These are phyloP conservation scores for Hypolimnas misippus DNA, from an alignment of 2,888 invertebrate genomes.

Conservation along the genomic window DNA sequence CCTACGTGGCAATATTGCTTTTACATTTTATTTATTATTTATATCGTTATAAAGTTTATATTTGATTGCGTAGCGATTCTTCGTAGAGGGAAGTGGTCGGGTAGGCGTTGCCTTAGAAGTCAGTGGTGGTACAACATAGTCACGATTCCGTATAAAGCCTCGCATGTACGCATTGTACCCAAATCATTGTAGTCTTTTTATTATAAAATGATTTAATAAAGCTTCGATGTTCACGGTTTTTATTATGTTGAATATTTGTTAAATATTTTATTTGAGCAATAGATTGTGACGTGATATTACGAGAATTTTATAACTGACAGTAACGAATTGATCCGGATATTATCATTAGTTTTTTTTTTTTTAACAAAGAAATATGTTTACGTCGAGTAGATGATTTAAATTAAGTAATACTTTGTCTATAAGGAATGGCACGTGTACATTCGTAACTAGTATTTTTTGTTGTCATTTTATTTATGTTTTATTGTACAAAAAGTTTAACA, in stretches of 20 bases:
- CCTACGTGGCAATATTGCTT: conserved; percentile 17
- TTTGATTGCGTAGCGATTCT: conserved; percentile 41
- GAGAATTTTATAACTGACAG: neutral
- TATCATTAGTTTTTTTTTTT: neutral
- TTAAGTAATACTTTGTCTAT: too few relatives aligned
- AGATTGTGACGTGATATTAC: conserved; percentile 4
- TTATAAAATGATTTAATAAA: conserved; percentile 34
- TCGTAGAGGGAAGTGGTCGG: conserved; percentile 59
- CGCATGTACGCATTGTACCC: conserved; percentile 33
- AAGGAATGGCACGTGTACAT: too few relatives aligned
- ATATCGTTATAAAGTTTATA: conserved; percentile 48
- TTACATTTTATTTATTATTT: conserved; percentile 35
- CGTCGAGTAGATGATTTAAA: neutral
- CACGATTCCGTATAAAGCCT: conserved; percentile 58
- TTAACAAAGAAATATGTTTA: neutral
- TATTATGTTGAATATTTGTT: conserved; percentile 9
- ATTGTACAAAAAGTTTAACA: too few relatives aligned
- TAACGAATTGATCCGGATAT: conserved; percentile 4
- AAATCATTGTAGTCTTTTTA: conserved; percentile 49
- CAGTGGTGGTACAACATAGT: conserved; percentile 57
- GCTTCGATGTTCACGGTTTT: conserved; percentile 14
- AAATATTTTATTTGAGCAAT: neutral
- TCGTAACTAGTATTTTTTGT: too few relatives aligned
- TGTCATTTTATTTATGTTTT: too few relatives aligned
- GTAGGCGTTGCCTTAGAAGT: conserved; percentile 74